These are phyloP conservation scores for Capromys pilorides DNA, from an alignment of 2,797 vertebrate genomes.

Conservation along the genomic window DNA sequence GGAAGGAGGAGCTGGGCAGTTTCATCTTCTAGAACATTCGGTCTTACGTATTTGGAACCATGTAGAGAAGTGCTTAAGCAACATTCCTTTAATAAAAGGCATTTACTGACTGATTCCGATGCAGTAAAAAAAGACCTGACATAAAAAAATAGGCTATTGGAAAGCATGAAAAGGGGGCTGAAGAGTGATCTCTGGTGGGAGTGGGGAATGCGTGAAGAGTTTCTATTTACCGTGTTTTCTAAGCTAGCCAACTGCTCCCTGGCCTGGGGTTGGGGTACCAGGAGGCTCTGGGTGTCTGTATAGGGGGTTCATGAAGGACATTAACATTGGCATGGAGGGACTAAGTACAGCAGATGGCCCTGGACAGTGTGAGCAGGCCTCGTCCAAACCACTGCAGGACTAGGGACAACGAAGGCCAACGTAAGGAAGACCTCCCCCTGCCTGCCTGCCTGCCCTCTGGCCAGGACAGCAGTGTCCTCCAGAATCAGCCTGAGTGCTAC, in stretches of 20 bases:
- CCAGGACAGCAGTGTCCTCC: not conserved
- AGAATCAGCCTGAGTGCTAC: not conserved
- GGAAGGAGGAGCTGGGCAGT: not conserved
- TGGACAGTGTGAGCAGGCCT: not conserved
- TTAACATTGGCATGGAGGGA: not conserved
- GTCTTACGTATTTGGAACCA: not conserved
- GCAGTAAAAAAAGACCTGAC: too few species aligned
- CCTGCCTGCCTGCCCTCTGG: fast-evolving
- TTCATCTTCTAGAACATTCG: fast-evolving
- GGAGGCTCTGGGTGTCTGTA: not conserved
- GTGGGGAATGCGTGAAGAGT: too few species aligned
- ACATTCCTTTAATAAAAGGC: not conserved
- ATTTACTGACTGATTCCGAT: not conserved
- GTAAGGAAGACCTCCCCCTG: not conserved
- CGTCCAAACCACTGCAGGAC: not conserved
- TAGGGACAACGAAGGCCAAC: not conserved
- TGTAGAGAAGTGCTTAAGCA: not conserved
- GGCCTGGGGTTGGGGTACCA: not conserved
- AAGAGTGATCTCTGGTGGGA: not conserved
- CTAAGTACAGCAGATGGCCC: not conserved
- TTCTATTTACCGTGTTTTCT: not conserved
- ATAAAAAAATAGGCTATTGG: not conserved
- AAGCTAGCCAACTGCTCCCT: not conserved
- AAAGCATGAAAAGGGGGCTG: not conserved
- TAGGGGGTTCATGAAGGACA: not conserved